phyloP scores from a whole-genome alignment of 2,113 vertebrate species.

The Elanus axillaris region DNA sequence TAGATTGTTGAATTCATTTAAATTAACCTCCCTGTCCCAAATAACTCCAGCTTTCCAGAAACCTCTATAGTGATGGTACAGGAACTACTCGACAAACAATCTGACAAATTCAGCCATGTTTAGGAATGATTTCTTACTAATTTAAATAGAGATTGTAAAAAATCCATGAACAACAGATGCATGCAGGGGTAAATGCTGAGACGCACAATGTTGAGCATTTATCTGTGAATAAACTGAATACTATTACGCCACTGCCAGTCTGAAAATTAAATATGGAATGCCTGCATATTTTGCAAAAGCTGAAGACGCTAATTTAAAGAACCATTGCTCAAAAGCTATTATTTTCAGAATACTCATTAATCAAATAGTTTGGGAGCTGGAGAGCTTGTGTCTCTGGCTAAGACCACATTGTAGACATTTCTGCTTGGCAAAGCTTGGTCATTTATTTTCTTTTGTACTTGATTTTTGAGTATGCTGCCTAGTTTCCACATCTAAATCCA shows the following conservation, averaged over 20 bases:
- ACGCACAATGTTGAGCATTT: neutral
- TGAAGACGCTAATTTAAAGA: neutral
- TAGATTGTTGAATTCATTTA: neutral
- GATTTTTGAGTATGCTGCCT: neutral
- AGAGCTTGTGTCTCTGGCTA: neutral
- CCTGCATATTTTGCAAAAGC: neutral
- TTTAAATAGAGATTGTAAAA: neutral
- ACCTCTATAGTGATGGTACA: neutral
- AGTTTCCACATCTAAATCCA: neutral
- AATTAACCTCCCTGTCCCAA: neutral
- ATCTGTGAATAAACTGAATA: neutral
- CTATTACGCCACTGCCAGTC: neutral
- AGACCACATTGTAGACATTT: neutral
- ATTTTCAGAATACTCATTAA: conserved; percentile 35
- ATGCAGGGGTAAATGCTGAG: neutral
- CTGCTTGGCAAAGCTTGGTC: neutral
- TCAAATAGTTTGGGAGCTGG: conserved; percentile 1
- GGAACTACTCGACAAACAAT: neutral
- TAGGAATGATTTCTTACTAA: neutral
- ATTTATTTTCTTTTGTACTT: neutral
- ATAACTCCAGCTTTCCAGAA: neutral
- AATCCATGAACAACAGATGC: neutral
- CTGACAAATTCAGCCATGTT: neutral
- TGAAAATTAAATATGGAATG: conserved; percentile 6
- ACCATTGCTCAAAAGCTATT: neutral